Evolutionary conservation across 2,888 invertebrate genomes (phyloP), one percentile per base, ranked within the genome.

Genomic region (Metallyticus violacea): DNA sequence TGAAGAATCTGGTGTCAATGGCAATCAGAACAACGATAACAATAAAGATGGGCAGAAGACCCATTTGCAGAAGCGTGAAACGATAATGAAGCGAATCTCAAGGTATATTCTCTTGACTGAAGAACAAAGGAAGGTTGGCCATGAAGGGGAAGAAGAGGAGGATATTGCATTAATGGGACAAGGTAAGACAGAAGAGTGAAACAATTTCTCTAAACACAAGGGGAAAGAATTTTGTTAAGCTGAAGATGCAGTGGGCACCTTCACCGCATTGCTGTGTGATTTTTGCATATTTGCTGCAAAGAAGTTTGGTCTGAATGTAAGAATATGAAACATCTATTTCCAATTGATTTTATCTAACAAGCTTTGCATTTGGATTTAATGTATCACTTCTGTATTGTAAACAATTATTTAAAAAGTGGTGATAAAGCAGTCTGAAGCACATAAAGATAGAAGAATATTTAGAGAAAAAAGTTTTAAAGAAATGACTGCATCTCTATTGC

Each of bases 71-170:
- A 82, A 87, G 81, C 85, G 79, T 85, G 85, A 82, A 87, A 62
- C 82, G 87, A 87, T 85, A 86, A 86, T 86, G 85, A 85, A 79
- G n/a, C 28, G 76, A 27, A 62, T 81, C 27, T 83, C 83, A 76
- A 26, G 76, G n/a, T 79, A 76, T 22, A 29, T 85, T 28, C 28
- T 40, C 30, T 79, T 85, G 80, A 85, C 85, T 77, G 85, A 82
- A 28, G 81, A 80, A 81, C 76, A 81, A 79, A 81, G 77, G 62
- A 40, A 62, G 77, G 77, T 81, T 78, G 26, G 40, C 7, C n/a
- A 84, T 7, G 82, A 86, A 78, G n/a, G 78, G 40, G 40, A 62
- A 62, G 40, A 62, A 62, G 40, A 62, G 40, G 40, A 62, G 40
- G 40, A 15, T 3, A 62, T 62, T 62, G 40, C 40, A 62, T 62